Percentiles rank a stretch among this genome's conserved stretches.
phyloP scores from a whole-genome alignment of 92 coral and sea anemone genomes.

The Heteractis magnifica region DNA sequence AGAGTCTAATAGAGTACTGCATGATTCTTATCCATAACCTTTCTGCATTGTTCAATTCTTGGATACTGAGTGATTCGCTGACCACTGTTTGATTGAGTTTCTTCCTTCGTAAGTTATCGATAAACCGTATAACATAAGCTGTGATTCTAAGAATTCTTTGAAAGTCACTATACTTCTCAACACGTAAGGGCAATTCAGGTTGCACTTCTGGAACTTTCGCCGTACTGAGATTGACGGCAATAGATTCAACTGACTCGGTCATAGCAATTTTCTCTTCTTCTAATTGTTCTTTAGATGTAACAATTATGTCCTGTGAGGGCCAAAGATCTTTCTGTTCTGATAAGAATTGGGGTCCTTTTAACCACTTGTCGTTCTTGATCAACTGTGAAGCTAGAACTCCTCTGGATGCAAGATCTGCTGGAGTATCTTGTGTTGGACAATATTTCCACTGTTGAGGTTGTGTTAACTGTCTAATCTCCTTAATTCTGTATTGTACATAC shows the following conservation, averaged over 20 bases:
- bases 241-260: neutral
- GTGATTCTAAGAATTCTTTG: conserved; percentile 4
- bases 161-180: conserved; percentile 7
- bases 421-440: conserved; percentile 14
- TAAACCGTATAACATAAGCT: neutral
- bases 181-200: neutral
- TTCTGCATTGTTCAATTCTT: conserved; percentile 11
- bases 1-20: conserved; percentile 5
- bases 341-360: conserved; percentile 11
- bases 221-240: conserved; percentile 9
- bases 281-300: neutral
- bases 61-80: neutral
- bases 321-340: neutral
- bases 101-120: neutral
- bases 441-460: neutral
- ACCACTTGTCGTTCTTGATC: conserved; percentile 13
- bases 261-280: conserved; percentile 11
- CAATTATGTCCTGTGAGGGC: too few species aligned
- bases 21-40: conserved; percentile 6
- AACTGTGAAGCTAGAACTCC: conserved; percentile 4
- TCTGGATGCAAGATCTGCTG: conserved; percentile 2
- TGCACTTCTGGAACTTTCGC: neutral
- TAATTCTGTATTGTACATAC: too few species aligned
- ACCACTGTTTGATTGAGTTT: neutral
- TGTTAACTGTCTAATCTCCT: too few species aligned